Evolutionary conservation across 2,113 vertebrate genomes (phyloP).

Genomic region (Pantherophis guttatus): DNA sequence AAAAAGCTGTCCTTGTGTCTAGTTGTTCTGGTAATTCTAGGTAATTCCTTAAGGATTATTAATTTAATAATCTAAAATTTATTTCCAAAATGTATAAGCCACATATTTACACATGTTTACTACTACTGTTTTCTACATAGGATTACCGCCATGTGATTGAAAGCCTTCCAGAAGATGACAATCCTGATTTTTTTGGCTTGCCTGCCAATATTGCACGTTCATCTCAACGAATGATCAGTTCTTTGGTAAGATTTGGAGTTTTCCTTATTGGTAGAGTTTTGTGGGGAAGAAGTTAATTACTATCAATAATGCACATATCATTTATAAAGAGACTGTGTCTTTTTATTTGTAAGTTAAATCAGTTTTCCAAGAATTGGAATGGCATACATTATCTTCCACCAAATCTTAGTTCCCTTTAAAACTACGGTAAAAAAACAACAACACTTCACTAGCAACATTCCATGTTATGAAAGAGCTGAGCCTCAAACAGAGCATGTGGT

Average conservation of each 20-base stretch:
- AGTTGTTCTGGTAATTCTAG: background rate
- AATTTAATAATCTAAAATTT: slow-evolving; percentile 5
- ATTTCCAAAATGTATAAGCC: background rate
- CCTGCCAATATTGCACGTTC: slow-evolving; percentile 94
- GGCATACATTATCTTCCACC: background rate
- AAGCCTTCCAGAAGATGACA: slow-evolving; percentile 92
- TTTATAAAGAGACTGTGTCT: background rate
- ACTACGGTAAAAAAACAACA: background rate
- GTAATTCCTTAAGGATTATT: background rate
- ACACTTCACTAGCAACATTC: background rate
- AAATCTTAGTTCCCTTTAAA: background rate
- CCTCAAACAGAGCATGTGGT: background rate
- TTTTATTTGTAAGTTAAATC: background rate
- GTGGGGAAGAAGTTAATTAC: background rate
- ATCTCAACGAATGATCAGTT: slow-evolving; percentile 89
- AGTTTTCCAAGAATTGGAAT: background rate
- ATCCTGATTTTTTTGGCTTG: slow-evolving; percentile 91
- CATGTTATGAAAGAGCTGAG: background rate
- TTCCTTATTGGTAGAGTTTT: background rate
- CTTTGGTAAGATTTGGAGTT: slow-evolving; percentile 75
- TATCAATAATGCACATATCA: background rate
- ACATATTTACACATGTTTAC: background rate
- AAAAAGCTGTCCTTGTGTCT: too few relatives aligned
- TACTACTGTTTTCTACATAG: slow-evolving; percentile 60
- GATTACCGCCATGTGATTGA: slow-evolving; percentile 89